Evolutionary conservation across 2,888 invertebrate genomes (phyloP).

Genomic region (Dryocosmus kuriphilus): DNA sequence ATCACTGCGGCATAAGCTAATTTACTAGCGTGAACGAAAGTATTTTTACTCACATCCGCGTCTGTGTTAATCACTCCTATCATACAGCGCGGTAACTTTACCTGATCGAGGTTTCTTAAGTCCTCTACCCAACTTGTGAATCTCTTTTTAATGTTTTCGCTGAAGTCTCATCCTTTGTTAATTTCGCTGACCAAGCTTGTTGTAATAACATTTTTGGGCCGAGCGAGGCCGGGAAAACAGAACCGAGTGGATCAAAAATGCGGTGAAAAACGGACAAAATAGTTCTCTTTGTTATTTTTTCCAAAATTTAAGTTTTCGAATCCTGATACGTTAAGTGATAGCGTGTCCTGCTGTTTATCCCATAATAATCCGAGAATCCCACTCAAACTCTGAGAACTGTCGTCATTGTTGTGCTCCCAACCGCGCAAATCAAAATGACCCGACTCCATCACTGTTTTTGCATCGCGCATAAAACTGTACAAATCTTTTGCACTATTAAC

Average conservation of each 20-base stretch:
- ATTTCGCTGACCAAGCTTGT: slow-evolving; percentile 39
- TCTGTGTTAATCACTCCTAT: too few relatives aligned
- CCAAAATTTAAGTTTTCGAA: slow-evolving; percentile 13
- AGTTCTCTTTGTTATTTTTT: slow-evolving; percentile 48
- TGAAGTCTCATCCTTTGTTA: slow-evolving; percentile 46
- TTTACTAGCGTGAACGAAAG: slow-evolving; percentile 61
- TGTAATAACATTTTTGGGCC: slow-evolving; percentile 48
- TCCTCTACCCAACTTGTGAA: slow-evolving; percentile 47
- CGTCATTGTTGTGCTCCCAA: slow-evolving; percentile 47
- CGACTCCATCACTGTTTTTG: slow-evolving; percentile 46
- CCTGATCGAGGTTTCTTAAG: slow-evolving; percentile 52
- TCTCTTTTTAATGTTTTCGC: slow-evolving; percentile 29
- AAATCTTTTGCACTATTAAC: slow-evolving; percentile 46
- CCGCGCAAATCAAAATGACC: slow-evolving; percentile 54
- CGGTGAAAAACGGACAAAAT: slow-evolving; percentile 49
- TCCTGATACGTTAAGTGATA: slow-evolving; percentile 40
- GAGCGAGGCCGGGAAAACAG: slow-evolving; percentile 43
- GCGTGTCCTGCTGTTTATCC: slow-evolving; percentile 47
- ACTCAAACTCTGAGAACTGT: slow-evolving; percentile 15
- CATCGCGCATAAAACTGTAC: too few relatives aligned
- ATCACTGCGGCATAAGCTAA: slow-evolving; percentile 59
- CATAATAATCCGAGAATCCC: slow-evolving; percentile 48
- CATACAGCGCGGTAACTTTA: background rate
- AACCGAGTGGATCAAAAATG: slow-evolving; percentile 51
- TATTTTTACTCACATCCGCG: too few relatives aligned